Percentiles rank a stretch among this genome's conserved stretches.
phyloP scores from a whole-genome alignment of 2,113 vertebrate species.

The Callithrix jacchus region DNA sequence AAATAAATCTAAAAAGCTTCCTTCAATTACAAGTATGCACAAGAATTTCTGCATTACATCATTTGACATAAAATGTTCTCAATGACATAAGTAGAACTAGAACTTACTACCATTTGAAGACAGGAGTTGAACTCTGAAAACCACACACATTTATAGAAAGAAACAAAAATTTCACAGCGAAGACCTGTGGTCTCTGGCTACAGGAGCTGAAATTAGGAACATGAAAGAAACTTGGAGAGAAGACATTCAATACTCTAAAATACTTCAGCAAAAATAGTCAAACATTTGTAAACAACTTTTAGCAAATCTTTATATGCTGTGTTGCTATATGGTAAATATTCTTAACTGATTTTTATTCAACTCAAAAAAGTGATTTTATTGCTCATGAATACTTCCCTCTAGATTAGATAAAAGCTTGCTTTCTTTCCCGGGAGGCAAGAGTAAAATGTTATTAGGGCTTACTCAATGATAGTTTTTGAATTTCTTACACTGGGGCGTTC shows the following conservation, averaged over 20 bases:
- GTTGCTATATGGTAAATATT: conserved; percentile 56
- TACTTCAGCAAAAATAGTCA: conserved; percentile 71
- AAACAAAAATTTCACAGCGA: conserved; percentile 53
- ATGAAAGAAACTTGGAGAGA: conserved; percentile 60
- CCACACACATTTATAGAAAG: conserved; percentile 41
- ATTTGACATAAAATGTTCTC: conserved; percentile 80
- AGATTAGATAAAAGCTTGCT: conserved; percentile 54
- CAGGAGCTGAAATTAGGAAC: conserved; percentile 66
- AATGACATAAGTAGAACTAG: conserved; percentile 65
- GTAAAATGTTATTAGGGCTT: conserved; percentile 7
- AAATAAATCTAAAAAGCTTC: conserved; percentile 75
- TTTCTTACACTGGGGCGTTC: neutral
- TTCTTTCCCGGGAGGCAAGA: conserved; percentile 32
- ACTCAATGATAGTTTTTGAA: neutral
- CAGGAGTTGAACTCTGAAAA: conserved; percentile 56
- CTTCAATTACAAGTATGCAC: conserved; percentile 79
- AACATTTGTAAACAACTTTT: conserved; percentile 78
- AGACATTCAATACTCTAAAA: conserved; percentile 60
- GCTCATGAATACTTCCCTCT: neutral
- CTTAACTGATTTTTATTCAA: conserved; percentile 63
- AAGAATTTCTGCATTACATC: conserved; percentile 76
- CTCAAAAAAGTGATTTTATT: conserved; percentile 47
- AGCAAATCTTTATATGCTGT: conserved; percentile 65
- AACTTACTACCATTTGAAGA: conserved; percentile 41
- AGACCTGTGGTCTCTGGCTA: conserved; percentile 58